Conservation (phyloP, 2,113 vertebrate genomes). For the Pyrgilauda ruficollis region DNA sequence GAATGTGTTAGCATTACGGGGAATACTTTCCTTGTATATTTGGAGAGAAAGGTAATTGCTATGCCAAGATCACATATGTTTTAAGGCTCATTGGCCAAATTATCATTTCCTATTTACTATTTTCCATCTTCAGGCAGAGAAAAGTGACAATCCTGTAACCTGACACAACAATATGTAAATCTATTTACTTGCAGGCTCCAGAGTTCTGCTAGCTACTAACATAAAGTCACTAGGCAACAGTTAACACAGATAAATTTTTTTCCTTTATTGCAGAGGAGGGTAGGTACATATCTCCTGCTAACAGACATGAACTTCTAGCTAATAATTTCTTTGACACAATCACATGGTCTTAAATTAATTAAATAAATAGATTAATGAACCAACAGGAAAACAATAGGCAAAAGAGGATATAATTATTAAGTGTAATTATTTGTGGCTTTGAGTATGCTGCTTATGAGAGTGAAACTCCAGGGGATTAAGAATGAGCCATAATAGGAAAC, state of each 20-base stretch:
- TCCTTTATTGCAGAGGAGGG: not conserved
- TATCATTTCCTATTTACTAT: not conserved
- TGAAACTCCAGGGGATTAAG: not conserved
- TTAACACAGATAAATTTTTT: not conserved
- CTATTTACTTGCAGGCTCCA: not conserved
- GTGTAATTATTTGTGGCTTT: not conserved
- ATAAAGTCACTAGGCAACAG: not conserved
- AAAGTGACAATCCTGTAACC: not conserved
- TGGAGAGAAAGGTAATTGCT: not conserved
- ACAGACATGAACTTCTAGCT: not conserved
- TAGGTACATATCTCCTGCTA: not conserved
- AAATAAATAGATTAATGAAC: not conserved
- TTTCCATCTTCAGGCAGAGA: not conserved
- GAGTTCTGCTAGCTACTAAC: not conserved
- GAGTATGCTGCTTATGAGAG: not conserved
- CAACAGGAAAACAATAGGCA: not conserved
- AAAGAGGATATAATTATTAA: not conserved
- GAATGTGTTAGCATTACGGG: not conserved
- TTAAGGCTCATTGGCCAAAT: not conserved
- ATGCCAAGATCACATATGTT: not conserved
- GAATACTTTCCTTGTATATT: not conserved
- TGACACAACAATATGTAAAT: not conserved
- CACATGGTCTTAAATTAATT: not conserved
- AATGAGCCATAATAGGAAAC: not conserved
- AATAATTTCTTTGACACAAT: not conserved